Percentiles rank a stretch among this genome's conserved stretches.
These are phyloP conservation scores for Bettongia penicillata DNA, from an alignment of 2,113 vertebrate species.

Conservation along the genomic window DNA sequence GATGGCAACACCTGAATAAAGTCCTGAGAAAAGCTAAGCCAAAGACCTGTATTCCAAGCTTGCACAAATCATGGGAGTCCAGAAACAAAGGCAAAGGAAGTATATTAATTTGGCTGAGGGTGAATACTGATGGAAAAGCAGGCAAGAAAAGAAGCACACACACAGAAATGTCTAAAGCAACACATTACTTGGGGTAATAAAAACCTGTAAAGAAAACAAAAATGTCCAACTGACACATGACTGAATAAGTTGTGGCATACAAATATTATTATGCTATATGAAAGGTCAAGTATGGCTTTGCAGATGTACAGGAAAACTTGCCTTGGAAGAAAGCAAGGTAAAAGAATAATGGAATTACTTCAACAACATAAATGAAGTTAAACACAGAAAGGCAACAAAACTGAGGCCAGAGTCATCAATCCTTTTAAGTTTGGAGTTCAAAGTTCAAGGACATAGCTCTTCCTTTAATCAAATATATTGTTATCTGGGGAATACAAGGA, in stretches of 20 bases:
- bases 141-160: neutral
- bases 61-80: neutral
- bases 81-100: neutral
- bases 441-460: neutral
- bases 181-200: neutral
- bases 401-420: neutral
- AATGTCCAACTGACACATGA: neutral
- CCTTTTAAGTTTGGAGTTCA: neutral
- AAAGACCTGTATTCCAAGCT: neutral
- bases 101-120: no score
- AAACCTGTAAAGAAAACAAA: conserved; percentile 8
- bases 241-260: neutral
- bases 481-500: neutral
- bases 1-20: neutral
- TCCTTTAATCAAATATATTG: neutral
- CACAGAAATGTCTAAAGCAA: neutral
- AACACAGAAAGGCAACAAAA: neutral
- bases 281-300: neutral
- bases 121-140: no score
- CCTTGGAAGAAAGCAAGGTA: neutral
- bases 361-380: neutral
- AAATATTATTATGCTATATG: neutral
- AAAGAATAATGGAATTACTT: neutral
- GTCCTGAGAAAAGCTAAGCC: no score
- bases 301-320: neutral